A percentile compares a stretch with the other conserved stretches of the same genome.
phyloP scores from a whole-genome alignment of 2,888 invertebrate genomes.

The Parnassius smintheus region DNA sequence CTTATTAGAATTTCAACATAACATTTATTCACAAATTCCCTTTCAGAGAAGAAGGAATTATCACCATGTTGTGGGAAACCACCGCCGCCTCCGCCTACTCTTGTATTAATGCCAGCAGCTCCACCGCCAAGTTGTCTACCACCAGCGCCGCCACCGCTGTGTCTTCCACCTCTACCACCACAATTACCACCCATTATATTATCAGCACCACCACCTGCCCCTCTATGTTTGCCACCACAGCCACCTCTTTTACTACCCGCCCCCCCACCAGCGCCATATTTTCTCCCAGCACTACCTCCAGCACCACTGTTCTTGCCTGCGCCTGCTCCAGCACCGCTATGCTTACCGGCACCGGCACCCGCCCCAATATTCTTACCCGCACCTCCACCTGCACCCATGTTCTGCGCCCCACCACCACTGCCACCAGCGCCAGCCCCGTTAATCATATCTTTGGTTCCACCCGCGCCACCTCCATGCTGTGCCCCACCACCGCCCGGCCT shows the following conservation, averaged over 20 bases:
- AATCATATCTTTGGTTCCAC: constrained; percentile 53
- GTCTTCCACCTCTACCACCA: constrained; percentile 40
- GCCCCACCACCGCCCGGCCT: constrained; percentile 48
- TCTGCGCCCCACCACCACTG: constrained; percentile 34
- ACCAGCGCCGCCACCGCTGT: constrained; percentile 31
- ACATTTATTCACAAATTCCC: neutral
- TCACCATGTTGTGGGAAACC: constrained; percentile 39
- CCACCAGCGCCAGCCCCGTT: constrained; percentile 43
- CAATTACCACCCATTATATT: constrained; percentile 37
- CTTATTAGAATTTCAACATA: neutral
- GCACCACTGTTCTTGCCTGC: constrained; percentile 28
- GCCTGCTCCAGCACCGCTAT: constrained; percentile 35
- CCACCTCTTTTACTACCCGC: constrained; percentile 28
- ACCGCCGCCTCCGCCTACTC: constrained; percentile 53
- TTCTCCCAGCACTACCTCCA: constrained; percentile 29
- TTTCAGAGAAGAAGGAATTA: constrained; percentile 38
- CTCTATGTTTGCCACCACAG: constrained; percentile 31
- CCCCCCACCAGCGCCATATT: constrained; percentile 34
- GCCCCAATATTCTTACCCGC: constrained; percentile 28
- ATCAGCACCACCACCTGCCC: constrained; percentile 35
- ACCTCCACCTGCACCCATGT: constrained; percentile 34
- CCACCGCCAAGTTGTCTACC: constrained; percentile 46
- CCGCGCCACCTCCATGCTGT: constrained; percentile 44
- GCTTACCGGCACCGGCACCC: constrained; percentile 34
- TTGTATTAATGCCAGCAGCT: constrained; percentile 59